Evolutionary conservation across 2,113 vertebrate species (phyloP).

Genomic region (Labeo catla): DNA sequence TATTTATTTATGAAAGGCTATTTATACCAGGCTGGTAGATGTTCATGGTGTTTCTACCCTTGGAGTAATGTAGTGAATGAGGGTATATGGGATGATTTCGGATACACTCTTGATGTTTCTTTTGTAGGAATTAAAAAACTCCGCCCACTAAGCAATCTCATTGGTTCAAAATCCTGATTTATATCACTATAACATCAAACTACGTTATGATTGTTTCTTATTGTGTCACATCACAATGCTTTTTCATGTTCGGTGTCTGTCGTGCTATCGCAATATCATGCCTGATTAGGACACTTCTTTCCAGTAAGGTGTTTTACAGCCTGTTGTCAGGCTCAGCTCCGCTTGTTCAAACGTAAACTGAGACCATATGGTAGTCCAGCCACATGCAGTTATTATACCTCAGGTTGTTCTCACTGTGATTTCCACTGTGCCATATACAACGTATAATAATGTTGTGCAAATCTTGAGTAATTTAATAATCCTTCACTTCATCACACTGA

Average conservation of each 20-base stretch:
- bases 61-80: not conserved
- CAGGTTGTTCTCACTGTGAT: constrained; percentile 10
- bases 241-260: not conserved
- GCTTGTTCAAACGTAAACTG: not conserved
- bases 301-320: not conserved
- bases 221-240: not conserved
- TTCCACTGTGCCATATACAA: constrained; percentile 9
- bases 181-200: not conserved
- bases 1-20: not conserved
- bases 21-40: not conserved
- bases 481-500: not conserved
- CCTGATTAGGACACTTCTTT: not conserved
- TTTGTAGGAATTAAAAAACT: not conserved
- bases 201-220: not conserved
- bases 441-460: not conserved
- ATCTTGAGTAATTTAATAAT: not conserved
- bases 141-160: not conserved
- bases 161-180: not conserved
- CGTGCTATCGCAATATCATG: not conserved
- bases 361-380: not conserved
- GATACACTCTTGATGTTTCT: not conserved
- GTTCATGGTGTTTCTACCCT: not conserved
- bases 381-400: constrained; percentile 5
- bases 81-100: not conserved
- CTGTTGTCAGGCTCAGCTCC: not conserved